Evolutionary conservation across 2,113 vertebrate genomes (phyloP).

Genomic region (Lanius ludovicianus): DNA sequence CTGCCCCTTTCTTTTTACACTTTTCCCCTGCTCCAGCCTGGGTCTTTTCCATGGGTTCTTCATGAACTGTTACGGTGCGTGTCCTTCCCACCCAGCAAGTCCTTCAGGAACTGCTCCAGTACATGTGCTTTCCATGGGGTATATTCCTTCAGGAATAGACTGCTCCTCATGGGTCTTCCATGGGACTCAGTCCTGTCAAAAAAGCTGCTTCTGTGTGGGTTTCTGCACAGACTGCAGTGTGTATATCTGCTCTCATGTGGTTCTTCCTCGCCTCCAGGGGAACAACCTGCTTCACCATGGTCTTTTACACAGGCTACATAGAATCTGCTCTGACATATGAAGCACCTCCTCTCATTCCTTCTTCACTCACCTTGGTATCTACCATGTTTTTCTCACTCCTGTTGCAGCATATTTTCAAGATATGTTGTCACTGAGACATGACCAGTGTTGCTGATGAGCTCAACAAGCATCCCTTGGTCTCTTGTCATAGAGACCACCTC

Average conservation of each 20-base stretch:
- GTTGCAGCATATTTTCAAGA: background rate
- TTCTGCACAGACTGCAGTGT: background rate
- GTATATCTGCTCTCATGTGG: background rate
- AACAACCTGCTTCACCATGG: background rate
- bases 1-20: background rate
- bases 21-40: background rate
- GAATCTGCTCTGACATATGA: background rate
- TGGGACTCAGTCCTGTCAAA: background rate
- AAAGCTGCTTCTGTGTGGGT: background rate
- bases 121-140: background rate
- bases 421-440: background rate
- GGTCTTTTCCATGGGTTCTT: background rate
- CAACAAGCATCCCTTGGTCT: background rate
- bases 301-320: background rate
- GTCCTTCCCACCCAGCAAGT: background rate
- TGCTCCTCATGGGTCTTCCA: background rate
- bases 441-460: background rate
- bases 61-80: background rate
- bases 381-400: background rate
- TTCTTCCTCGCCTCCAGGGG: background rate
- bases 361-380: background rate
- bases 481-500: background rate
- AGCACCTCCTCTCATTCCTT: background rate
- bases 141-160: background rate
- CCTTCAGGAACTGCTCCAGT: background rate